Conservation (phyloP, 2,113 vertebrate species). For the Stictonetta naevosa region DNA sequence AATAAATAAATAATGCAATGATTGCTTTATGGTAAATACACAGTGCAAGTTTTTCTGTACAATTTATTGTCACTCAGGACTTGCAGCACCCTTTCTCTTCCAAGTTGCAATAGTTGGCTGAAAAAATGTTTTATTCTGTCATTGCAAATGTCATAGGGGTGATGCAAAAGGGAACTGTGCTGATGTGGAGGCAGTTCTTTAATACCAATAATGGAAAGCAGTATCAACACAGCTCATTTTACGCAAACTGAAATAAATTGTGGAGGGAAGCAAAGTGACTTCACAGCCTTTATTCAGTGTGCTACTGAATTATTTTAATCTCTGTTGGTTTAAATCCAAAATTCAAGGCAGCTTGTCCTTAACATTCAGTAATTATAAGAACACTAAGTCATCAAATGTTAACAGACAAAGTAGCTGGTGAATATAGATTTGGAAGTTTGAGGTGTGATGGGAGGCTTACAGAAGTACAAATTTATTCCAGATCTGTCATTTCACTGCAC, state of each 20-base stretch:
- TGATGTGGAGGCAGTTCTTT: neutral
- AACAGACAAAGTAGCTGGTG: neutral
- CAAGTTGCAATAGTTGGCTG: neutral
- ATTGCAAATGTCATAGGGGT: neutral
- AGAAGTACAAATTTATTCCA: neutral
- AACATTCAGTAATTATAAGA: neutral
- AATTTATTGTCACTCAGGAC: neutral
- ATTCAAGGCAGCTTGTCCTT: neutral
- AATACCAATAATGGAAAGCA: neutral
- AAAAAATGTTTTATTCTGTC: neutral
- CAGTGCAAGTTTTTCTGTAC: neutral
- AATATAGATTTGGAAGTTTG: neutral
- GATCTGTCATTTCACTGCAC: constrained; percentile 7
- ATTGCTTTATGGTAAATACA: neutral
- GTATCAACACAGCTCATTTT: neutral
- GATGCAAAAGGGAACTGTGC: neutral
- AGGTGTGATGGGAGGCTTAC: neutral
- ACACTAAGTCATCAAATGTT: neutral
- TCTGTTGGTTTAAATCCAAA: neutral
- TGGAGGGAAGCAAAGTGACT: neutral
- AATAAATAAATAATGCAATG: neutral
- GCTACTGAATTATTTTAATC: neutral
- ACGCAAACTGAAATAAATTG: neutral
- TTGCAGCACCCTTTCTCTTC: neutral
- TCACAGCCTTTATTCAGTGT: neutral